Conservation (phyloP, 2,113 vertebrate genomes). For the Syngnathus scovelli region DNA sequence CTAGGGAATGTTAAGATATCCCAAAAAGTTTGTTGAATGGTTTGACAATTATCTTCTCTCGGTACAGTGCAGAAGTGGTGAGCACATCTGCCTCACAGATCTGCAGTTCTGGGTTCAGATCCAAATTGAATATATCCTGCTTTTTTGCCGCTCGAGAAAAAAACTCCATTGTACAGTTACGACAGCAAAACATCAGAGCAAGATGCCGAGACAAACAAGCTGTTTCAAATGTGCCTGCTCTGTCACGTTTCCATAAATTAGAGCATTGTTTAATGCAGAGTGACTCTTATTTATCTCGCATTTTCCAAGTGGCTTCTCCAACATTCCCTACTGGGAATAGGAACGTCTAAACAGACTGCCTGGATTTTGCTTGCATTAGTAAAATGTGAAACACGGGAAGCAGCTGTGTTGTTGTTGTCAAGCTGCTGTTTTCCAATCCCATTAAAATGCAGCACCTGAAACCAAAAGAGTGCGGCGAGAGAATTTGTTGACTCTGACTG, state of each 20-base stretch:
- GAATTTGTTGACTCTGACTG: neutral
- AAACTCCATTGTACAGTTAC: neutral
- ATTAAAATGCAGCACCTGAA: slow-evolving; percentile 36
- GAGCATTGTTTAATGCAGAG: neutral
- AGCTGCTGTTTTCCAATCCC: slow-evolving; percentile 2
- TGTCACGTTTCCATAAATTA: neutral
- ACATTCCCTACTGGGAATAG: neutral
- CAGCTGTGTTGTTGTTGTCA: slow-evolving; percentile 9
- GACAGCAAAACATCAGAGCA: neutral
- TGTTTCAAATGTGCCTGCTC: neutral
- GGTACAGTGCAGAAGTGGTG: neutral
- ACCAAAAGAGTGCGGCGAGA: neutral
- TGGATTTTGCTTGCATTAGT: slow-evolving; percentile 17
- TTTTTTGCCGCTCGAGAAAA: too few relatives aligned
- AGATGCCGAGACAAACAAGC: neutral
- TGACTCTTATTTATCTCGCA: neutral
- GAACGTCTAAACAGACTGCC: slow-evolving; percentile 1
- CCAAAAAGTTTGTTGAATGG: too few relatives aligned
- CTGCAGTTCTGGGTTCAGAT: neutral
- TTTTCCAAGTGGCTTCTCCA: slow-evolving; percentile 7
- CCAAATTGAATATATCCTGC: too few relatives aligned
- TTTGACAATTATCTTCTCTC: too few relatives aligned
- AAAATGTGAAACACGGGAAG: slow-evolving; percentile 5
- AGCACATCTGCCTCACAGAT: neutral
- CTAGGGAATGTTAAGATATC: slow-evolving; percentile 21